phyloP scores from a whole-genome alignment of 2,113 vertebrate genomes.

The Elaphurus davidianus region DNA sequence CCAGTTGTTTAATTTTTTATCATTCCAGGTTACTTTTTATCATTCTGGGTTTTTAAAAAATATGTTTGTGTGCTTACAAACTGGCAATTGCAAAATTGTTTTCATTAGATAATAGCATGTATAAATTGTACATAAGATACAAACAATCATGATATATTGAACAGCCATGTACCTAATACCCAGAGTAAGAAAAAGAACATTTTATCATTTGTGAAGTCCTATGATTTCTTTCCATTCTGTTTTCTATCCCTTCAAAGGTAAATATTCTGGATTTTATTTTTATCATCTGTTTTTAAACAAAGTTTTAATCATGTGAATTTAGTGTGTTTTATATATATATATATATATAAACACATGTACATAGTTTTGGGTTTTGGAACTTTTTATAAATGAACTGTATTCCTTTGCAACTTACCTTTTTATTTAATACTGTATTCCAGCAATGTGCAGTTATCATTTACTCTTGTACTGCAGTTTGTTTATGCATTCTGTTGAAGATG shows the following conservation, averaged over 20 bases:
- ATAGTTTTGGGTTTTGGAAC: neutral
- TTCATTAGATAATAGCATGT: neutral
- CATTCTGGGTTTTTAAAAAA: neutral
- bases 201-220: neutral
- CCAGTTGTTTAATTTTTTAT: constrained; percentile 16
- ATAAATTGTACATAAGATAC: neutral
- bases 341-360: neutral
- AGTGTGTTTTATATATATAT: neutral
- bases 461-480: neutral
- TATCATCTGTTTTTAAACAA: neutral
- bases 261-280: neutral
- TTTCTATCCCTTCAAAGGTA: neutral
- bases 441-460: neutral
- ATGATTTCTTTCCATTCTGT: neutral
- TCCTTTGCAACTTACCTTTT: neutral
- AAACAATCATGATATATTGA: neutral
- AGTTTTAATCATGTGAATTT: neutral
- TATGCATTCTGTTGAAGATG: neutral
- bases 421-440: neutral
- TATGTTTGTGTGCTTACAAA: neutral
- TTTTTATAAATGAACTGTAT: neutral
- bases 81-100: neutral
- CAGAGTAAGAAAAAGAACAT: neutral
- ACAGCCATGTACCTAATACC: neutral
- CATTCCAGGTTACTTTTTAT: neutral